Base-by-base conservation (phyloP, 2,797 vertebrate species). In the Fringilla coelebs region DNA sequence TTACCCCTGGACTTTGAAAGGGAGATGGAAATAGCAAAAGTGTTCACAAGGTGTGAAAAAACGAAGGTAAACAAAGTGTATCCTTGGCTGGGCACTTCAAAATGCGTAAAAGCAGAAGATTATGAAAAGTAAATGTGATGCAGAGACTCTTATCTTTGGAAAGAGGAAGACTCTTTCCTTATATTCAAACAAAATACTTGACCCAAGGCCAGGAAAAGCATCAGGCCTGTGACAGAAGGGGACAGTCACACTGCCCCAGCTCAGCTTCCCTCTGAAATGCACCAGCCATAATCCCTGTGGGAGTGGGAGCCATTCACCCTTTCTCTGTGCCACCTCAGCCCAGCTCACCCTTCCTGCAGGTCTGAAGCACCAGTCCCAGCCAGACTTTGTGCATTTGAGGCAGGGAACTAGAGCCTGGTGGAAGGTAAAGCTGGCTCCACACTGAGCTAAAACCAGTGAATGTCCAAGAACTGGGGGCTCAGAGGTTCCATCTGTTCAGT, bases 401-500 rank as follows among this genome's bases (percentile, higher is more conserved):
- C 1, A 22, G 5, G 24, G 15, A 54, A 26, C 28, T 3, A 18
- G 36, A 58, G 17, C 32, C 10, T 31, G 10, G 12, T 5, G 26
- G 20, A 75, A 7, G n/a, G 29, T 17, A 55, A 67, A 79, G 8
- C 29, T 73, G 73, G 7, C 34, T 52, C 34, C 36, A 2, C 0
- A 1, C 29, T 34, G 3, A 4, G n/a, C 22, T 66, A 31, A 71
- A 49, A 46, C 7, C 11, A 2, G 1, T 1, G 4, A 8, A 8
- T 76, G 13, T 6, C 11, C 29, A 40, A 41, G 17, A 73, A 5
- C 15, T 19, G 13, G 1, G 5, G 12, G 24, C 10, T 66, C 9
- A 1, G 0, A 10, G 11, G 4, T 20, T 76, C 40, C 28, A 7
- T 4, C 19, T 13, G 6, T 2, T 8, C 4, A 18, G 29, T 2